Conservation (phyloP, 2,113 vertebrate species). For the Pitta sordida region DNA sequence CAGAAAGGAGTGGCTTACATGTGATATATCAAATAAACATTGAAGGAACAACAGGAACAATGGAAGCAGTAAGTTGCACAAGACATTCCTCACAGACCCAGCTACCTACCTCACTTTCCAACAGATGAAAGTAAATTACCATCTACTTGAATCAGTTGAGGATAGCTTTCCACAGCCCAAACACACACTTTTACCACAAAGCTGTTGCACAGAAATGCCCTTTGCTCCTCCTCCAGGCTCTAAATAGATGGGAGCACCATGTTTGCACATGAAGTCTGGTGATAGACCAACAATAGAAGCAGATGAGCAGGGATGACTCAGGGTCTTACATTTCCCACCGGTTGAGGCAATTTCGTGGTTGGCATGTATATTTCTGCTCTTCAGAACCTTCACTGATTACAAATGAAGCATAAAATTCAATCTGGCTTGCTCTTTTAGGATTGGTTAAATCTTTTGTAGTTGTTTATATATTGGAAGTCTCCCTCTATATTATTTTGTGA, state of each 20-base stretch:
- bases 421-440: neutral
- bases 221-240: neutral
- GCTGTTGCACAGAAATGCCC: neutral
- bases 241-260: neutral
- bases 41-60: neutral
- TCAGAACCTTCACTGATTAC: neutral
- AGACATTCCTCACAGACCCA: neutral
- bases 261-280: neutral
- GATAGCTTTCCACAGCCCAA: neutral
- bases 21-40: neutral
- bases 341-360: neutral
- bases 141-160: neutral
- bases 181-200: neutral
- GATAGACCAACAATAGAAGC: neutral
- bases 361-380: neutral
- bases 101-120: neutral
- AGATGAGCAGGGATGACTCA: neutral
- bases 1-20: fast-evolving
- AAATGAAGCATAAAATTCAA: neutral
- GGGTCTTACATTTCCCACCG: neutral
- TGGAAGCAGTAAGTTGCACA: neutral
- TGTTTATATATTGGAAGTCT: neutral
- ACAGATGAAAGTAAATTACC: neutral
- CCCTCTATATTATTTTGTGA: neutral
- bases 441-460: neutral